A percentile compares a stretch with the other conserved stretches of the same genome.
phyloP scores from a whole-genome alignment of 2,797 vertebrate genomes.

The Telmatherina bonti region DNA sequence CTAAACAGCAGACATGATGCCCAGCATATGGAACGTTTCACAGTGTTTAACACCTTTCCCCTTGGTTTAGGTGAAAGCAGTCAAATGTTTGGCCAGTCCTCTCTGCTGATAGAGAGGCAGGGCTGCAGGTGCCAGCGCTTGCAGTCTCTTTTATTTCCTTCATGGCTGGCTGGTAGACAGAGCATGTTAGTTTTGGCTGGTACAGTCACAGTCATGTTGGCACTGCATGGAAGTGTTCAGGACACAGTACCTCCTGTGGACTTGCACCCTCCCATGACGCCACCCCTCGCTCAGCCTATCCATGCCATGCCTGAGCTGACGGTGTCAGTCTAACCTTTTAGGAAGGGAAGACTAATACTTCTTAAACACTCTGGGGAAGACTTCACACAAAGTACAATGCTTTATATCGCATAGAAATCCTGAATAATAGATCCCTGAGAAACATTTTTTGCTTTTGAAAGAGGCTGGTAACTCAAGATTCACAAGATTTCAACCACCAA shows the following conservation, averaged over 20 bases:
- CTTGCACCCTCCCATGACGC: conserved; percentile 51
- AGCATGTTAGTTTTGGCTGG: conserved; percentile 76
- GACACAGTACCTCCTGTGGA: conserved; percentile 62
- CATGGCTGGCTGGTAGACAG: conserved; percentile 56
- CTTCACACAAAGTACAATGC: background rate
- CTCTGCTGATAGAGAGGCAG: conserved; percentile 27
- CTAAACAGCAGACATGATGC: conserved; percentile 1
- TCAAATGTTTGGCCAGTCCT: conserved; percentile 23
- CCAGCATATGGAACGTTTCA: background rate
- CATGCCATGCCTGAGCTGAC: conserved; percentile 24
- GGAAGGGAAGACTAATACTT: conserved; percentile 20
- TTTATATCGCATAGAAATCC: background rate
- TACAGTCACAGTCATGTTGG: conserved; percentile 60
- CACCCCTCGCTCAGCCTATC: conserved; percentile 60
- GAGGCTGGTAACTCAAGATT: background rate
- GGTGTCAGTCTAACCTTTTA: background rate
- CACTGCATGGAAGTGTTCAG: conserved; percentile 58
- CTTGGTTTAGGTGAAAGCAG: conserved; percentile 25
- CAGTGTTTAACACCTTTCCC: background rate
- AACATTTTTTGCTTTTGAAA: background rate
- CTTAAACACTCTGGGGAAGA: background rate
- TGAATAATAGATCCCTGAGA: background rate
- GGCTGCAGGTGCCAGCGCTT: conserved; percentile 24
- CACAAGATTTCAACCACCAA: background rate
- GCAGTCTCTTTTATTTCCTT: conserved; percentile 59